Conservation (phyloP, 2,113 vertebrate species). For the Vombatus ursinus region DNA sequence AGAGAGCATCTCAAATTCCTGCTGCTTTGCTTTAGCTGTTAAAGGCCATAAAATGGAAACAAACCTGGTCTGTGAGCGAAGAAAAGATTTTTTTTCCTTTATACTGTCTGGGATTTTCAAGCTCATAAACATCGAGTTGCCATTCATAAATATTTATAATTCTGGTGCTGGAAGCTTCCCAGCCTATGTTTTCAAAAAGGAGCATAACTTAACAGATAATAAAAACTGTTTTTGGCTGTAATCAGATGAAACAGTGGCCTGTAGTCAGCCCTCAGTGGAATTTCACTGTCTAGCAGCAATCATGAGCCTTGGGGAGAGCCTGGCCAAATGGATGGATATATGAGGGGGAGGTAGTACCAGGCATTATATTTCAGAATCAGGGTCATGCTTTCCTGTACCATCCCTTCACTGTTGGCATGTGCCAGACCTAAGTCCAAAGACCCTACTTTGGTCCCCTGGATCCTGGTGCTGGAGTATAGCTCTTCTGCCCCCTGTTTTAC, state of each 20-base stretch:
- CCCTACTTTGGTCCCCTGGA: not conserved
- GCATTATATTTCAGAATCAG: not conserved
- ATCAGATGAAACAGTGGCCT: not conserved
- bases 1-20: not conserved
- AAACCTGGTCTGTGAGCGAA: not conserved
- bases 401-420: not conserved
- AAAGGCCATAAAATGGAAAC: not conserved
- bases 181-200: not conserved
- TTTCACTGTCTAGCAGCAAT: not conserved
- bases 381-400: not conserved
- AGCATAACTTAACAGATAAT: not conserved
- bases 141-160: not conserved
- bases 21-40: constrained; percentile 15
- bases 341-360: not conserved
- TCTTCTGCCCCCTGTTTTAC: not conserved
- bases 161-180: not conserved
- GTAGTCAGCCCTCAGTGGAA: not conserved
- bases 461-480: not conserved
- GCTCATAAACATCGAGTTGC: not conserved
- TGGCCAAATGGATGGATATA: not conserved
- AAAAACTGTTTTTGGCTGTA: not conserved
- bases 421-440: not conserved
- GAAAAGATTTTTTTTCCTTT: constrained; percentile 11
- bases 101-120: not conserved
- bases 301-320: not conserved